These are phyloP conservation scores for Dascillus cervinus DNA, from an alignment of 2,888 invertebrate genomes.

Conservation along the genomic window DNA sequence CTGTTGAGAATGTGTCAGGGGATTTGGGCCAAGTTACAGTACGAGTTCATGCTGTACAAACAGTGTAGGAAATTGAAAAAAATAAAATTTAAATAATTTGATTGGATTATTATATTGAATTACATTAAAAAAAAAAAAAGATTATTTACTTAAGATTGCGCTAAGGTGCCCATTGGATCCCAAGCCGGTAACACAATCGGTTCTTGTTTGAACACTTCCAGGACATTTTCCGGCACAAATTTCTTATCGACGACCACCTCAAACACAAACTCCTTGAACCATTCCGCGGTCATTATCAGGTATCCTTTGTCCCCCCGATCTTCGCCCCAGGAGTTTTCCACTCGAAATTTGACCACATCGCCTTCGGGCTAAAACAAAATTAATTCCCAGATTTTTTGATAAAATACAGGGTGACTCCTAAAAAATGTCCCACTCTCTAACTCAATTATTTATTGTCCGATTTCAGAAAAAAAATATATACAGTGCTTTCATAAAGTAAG, in stretches of 20 bases:
- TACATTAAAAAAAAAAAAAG: conserved; percentile 4
- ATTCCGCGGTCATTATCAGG: conserved; percentile 70
- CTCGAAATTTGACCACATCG: conserved; percentile 67
- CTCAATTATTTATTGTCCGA: too few relatives aligned
- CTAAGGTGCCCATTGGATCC: conserved; percentile 90
- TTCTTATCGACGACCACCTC: conserved; percentile 86
- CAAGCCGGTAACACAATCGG: conserved; percentile 80
- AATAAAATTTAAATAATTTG: conserved; percentile 3
- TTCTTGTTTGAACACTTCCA: conserved; percentile 67
- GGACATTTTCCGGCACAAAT: conserved; percentile 63
- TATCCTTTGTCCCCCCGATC: conserved; percentile 84
- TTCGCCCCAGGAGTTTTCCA: conserved; percentile 90
- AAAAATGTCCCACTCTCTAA: too few relatives aligned
- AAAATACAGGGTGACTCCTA: neutral
- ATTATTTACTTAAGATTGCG: conserved; percentile 29
- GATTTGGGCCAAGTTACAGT: conserved; percentile 76
- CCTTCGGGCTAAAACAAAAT: conserved; percentile 47
- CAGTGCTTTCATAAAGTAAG: too few relatives aligned
- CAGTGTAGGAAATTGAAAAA: conserved; percentile 1
- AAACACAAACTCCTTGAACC: conserved; percentile 84
- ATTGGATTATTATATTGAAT: conserved; percentile 2
- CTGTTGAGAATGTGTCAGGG: conserved; percentile 78
- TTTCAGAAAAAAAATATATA: too few relatives aligned
- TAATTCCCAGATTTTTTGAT: too few relatives aligned
- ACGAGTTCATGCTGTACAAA: conserved; percentile 39